Conservation (phyloP, 2,113 vertebrate genomes). For the Saiga tatarica region DNA sequence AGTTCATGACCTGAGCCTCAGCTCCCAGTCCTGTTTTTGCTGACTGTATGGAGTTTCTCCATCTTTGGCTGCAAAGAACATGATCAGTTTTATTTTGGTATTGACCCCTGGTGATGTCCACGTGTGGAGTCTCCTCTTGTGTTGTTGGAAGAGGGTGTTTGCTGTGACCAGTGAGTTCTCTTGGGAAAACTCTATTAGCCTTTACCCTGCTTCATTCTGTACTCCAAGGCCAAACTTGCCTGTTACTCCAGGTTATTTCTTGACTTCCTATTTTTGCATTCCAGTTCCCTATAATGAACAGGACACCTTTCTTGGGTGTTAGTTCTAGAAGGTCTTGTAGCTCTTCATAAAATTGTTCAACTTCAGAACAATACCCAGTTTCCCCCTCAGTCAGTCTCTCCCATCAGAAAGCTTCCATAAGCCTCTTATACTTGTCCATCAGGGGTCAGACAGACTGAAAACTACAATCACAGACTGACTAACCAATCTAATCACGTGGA, state of each 20-base stretch:
- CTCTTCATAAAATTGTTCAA: not conserved
- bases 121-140: not conserved
- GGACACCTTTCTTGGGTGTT: not conserved
- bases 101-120: not conserved
- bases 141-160: not conserved
- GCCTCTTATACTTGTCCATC: not conserved
- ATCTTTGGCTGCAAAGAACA: fast-evolving
- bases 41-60: not conserved
- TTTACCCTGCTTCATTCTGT: not conserved
- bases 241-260: not conserved
- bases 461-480: not conserved
- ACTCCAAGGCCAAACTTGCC: not conserved
- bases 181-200: not conserved
- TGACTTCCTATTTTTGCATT: not conserved
- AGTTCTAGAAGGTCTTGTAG: not conserved
- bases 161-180: not conserved
- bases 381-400: not conserved
- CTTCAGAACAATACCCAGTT: not conserved
- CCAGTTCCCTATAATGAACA: not conserved
- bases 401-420: not conserved
- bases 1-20: not conserved
- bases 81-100: not conserved
- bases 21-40: not conserved
- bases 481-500: not conserved
- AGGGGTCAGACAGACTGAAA: not conserved